phyloP scores from a whole-genome alignment of 2,113 vertebrate species.

The Vulpes lagopus region DNA sequence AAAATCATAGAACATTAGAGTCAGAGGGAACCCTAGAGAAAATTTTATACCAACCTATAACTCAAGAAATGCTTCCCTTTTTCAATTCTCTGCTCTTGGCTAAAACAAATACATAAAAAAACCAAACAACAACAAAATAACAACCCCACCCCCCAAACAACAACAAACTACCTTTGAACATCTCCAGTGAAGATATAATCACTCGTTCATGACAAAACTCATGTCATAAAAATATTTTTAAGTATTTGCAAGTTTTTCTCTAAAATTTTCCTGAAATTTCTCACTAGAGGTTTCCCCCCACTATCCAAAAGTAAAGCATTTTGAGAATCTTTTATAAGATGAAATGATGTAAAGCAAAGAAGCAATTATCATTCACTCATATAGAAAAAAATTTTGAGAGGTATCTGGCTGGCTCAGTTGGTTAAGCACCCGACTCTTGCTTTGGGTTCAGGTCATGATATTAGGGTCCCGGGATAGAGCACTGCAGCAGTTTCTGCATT shows the following conservation, averaged over 20 bases:
- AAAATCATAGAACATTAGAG: background rate
- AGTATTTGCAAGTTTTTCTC: background rate
- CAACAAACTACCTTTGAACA: background rate
- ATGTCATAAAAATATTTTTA: slow-evolving; percentile 7
- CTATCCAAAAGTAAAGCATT: background rate
- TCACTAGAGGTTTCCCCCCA: background rate
- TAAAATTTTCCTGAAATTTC: slow-evolving; percentile 11
- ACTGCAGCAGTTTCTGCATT: too few relatives aligned
- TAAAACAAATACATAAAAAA: background rate
- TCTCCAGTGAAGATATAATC: background rate
- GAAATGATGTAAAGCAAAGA: too few relatives aligned
- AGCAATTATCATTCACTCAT: too few relatives aligned
- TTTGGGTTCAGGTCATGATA: too few relatives aligned
- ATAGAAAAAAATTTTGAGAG: too few relatives aligned
- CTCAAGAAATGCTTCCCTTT: background rate
- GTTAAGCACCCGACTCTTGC: too few relatives aligned
- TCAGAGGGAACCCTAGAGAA: background rate
- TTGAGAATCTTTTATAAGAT: background rate
- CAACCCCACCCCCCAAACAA: background rate
- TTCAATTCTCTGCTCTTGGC: background rate
- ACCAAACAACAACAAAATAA: background rate
- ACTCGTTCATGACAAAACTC: background rate
- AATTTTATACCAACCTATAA: background rate
- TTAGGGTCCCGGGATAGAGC: too few relatives aligned
- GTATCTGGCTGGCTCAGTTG: too few relatives aligned